Conservation (phyloP, 1,140 invertebrate genomes). For the Drosophila kikkawai region DNA sequence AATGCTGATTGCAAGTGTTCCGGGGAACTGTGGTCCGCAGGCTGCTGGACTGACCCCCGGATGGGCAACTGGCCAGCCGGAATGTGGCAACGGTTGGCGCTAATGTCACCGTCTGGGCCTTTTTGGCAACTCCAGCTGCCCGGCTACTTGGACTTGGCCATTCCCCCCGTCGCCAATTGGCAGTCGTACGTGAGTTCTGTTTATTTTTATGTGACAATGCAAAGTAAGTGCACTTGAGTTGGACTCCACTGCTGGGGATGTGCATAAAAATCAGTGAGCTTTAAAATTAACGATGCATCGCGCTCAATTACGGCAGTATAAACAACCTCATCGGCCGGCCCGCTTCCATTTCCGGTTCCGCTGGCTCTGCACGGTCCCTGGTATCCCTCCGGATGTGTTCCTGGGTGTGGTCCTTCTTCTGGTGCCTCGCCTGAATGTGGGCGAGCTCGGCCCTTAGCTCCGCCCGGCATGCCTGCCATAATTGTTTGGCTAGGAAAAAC, state of each 20-base stretch:
- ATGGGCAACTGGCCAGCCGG: constrained; percentile 68
- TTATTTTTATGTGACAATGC: constrained; percentile 82
- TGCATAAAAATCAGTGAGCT: constrained; percentile 82
- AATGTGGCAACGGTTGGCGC: constrained; percentile 49
- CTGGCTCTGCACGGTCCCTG: constrained; percentile 33
- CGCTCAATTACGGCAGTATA: constrained; percentile 64
- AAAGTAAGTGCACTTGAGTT: constrained; percentile 80
- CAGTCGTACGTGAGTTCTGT: constrained; percentile 51
- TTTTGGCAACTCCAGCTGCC: constrained; percentile 40
- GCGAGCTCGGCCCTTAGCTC: constrained; percentile 56
- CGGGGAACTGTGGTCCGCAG: constrained; percentile 48
- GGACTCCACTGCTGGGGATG: constrained; percentile 34
- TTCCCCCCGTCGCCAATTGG: constrained; percentile 17
- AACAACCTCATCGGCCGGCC: constrained; percentile 52
- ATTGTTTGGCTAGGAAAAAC: constrained; percentile 80
- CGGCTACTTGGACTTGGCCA: constrained; percentile 8
- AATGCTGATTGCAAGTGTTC: constrained; percentile 71
- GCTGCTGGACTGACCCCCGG: constrained; percentile 35
- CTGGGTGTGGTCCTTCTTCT: constrained; percentile 6
- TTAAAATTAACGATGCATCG: constrained; percentile 74
- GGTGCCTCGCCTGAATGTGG: constrained; percentile 30
- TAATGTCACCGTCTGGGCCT: constrained; percentile 75
- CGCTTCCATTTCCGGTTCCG: constrained; percentile 41
- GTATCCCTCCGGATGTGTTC: constrained; percentile 20
- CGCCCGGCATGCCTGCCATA: constrained; percentile 71